Percentiles rank a stretch among this genome's conserved stretches.
Evolutionary conservation across 2,888 invertebrate genomes (phyloP).

Genomic region (Taphrorychus bicolor): DNA sequence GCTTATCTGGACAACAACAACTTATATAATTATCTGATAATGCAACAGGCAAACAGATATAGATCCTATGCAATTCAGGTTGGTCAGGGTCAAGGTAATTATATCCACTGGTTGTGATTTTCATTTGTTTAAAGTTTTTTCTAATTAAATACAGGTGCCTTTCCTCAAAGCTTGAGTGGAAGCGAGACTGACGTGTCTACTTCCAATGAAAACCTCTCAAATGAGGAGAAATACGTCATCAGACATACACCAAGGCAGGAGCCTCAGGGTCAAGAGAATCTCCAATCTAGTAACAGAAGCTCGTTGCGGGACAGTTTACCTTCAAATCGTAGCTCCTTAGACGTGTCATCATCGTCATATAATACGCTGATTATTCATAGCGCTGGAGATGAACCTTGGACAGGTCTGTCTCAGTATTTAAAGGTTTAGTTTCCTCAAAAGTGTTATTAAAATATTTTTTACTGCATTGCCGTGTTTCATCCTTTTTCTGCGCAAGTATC

Average conservation of each 20-base stretch:
- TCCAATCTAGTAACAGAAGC: slow-evolving; percentile 62
- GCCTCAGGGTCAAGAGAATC: slow-evolving; percentile 90
- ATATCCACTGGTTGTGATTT: neutral
- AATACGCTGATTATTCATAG: slow-evolving; percentile 86
- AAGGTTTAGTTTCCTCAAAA: no score
- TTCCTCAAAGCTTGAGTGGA: slow-evolving; percentile 78
- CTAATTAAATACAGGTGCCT: slow-evolving; percentile 56
- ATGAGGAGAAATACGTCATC: slow-evolving; percentile 84
- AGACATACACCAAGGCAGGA: slow-evolving; percentile 85
- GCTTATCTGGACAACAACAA: neutral
- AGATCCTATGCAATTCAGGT: slow-evolving; percentile 35
- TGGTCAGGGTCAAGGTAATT: slow-evolving; percentile 37
- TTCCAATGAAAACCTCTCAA: slow-evolving; percentile 87
- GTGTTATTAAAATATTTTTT: no score
- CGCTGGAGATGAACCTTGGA: slow-evolving; percentile 76
- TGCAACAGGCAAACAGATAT: slow-evolving; percentile 40
- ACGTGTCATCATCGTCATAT: slow-evolving; percentile 80
- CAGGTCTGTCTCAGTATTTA: slow-evolving; percentile 54
- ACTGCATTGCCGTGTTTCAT: no score
- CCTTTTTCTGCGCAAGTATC: no score
- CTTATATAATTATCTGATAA: slow-evolving; percentile 7
- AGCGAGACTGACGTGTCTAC: slow-evolving; percentile 92
- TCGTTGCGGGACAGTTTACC: slow-evolving; percentile 68
- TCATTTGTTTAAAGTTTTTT: neutral
- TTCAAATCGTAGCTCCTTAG: slow-evolving; percentile 72